Percentiles rank a stretch among this genome's conserved stretches.
These are phyloP conservation scores for Eremophila alpestris DNA, from an alignment of 2,797 vertebrate genomes.

Conservation along the genomic window DNA sequence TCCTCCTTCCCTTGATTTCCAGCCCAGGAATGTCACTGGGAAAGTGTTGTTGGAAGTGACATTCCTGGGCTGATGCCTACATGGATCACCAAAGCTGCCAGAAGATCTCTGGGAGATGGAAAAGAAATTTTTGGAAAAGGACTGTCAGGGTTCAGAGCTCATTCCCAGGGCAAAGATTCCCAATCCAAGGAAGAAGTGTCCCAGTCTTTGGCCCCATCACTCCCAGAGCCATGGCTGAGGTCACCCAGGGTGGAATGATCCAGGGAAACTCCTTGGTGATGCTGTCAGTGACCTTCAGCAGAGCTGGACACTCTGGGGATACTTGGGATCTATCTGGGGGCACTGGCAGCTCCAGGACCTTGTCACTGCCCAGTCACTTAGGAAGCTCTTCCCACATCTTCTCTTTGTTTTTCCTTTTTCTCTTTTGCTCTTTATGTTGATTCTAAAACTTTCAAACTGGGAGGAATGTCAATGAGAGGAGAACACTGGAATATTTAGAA, in stretches of 20 bases:
- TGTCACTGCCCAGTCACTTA: background rate
- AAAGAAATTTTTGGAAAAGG: background rate
- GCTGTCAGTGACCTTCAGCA: background rate
- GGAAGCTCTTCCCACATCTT: background rate
- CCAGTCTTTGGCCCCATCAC: background rate
- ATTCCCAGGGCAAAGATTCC: background rate
- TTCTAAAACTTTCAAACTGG: background rate
- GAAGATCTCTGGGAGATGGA: background rate
- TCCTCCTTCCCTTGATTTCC: background rate
- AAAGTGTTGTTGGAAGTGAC: background rate
- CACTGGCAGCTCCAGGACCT: background rate
- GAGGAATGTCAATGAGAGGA: background rate
- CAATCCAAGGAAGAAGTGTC: accelerated
- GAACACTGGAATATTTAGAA: background rate
- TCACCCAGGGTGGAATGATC: background rate
- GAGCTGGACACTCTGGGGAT: background rate
- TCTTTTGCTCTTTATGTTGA: background rate
- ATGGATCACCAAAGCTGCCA: background rate
- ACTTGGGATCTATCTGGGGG: background rate
- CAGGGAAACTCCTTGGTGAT: background rate
- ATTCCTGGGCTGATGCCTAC: background rate
- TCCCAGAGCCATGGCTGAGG: background rate
- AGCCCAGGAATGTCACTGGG: background rate
- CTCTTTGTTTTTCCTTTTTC: background rate
- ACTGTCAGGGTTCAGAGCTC: background rate